phyloP scores from a whole-genome alignment of 2,113 vertebrate genomes.

The Platichthys stellatus region DNA sequence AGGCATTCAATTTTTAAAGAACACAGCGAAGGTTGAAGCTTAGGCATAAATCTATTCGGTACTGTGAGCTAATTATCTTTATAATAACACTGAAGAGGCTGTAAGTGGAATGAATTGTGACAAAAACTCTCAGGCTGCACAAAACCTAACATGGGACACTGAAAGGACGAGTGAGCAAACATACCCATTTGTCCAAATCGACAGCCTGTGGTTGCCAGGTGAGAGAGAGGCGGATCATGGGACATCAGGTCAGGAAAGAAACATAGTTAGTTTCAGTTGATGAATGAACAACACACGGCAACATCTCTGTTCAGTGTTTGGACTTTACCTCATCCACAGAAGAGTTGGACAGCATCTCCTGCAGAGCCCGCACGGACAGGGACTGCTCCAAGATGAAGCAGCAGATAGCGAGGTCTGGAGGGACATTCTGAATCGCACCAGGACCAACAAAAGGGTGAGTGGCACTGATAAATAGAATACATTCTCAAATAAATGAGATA shows the following conservation, averaged over 20 bases:
- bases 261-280: constrained; percentile 18
- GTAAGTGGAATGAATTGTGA: no score
- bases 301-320: neutral
- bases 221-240: constrained; percentile 4
- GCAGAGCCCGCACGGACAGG: constrained; percentile 90
- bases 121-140: no score
- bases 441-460: neutral
- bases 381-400: constrained; percentile 93
- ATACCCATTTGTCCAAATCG: constrained; percentile 87
- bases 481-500: neutral
- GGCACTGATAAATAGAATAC: neutral
- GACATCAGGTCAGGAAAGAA: constrained; percentile 24
- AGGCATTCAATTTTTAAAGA: no score
- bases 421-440: constrained; percentile 85
- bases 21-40: no score
- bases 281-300: neutral
- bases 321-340: constrained; percentile 80
- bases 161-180: constrained; percentile 30
- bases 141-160: no score
- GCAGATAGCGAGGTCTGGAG: constrained; percentile 92
- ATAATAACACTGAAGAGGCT: no score
- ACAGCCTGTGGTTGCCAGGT: constrained; percentile 72
- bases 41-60: no score
- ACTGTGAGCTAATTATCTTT: no score
- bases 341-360: constrained; percentile 91